Evolutionary conservation across 2,888 invertebrate species (phyloP), one percentile per base, ranked within the genome.

Genomic region (Leucophora obtusa): DNA sequence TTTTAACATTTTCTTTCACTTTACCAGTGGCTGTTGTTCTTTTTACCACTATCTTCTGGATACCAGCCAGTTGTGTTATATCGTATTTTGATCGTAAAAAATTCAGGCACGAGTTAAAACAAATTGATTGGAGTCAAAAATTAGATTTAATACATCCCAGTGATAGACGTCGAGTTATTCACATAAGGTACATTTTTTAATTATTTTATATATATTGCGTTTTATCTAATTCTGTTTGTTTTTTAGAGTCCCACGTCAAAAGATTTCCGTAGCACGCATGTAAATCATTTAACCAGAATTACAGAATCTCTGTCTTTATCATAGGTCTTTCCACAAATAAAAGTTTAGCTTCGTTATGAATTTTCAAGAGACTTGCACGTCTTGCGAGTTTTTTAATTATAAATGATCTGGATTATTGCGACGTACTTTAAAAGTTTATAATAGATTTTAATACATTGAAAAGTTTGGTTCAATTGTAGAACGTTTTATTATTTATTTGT

Each of bases 11-110:
- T 4, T 17, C 3, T 33, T 59, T 35, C 14, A 17, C 14, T 38
- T 18, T 84, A 84, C 1, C 76, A 91, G 90, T 91, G 87, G 87
- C 97, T 5, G 96, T 98, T 21, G 95, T 98, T 65, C 92, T 98
- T 51, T 93, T 96, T 82, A 97, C 97, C 11, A 94, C 97, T n/a
- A 92, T 98, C 72, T 92, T 98, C 72, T 99, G 98, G 98, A 96
- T 98, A 85, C 98, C 98, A 1, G 96, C 96, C 5, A 96, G 97
- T 88, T 97, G 97, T 88, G 93, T 96, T 47, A 95, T 96, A 78
- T 94, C 94, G 85, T 97, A 96, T 89, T 94, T 97, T 71, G 97
- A 96, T 88, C 93, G 95, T 35, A 93, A 95, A 79, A 92, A 95
- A 24, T 92, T 94, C 83, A 93, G 94, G 11, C 93, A 94, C 83